Evolutionary conservation across 2,797 vertebrate species (phyloP), one percentile per base, ranked within the genome.

Genomic region (Hypotaenidia okinawae): DNA sequence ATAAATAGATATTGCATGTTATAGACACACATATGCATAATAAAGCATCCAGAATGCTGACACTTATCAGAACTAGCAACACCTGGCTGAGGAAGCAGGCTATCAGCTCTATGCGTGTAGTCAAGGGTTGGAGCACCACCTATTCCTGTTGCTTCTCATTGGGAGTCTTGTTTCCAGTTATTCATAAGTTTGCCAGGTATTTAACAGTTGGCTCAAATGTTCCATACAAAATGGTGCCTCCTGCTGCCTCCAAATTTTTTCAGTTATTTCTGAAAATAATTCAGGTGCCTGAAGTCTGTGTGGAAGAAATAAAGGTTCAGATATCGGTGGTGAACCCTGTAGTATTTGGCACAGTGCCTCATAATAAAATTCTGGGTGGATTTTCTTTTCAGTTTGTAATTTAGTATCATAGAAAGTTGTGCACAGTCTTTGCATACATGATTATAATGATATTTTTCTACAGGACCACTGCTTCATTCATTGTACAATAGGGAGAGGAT

Each of bases 141-240:
- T 92, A 68, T 68, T 93, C 88, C 80, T 85, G 84, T 37, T 47
- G 90, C 75, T 94, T 95, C 95, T 89, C 94, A 68, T 84, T 24
- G 68, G 91, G 84, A 90, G 49, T 49, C 86, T 63, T 87, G 83
- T 89, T 95, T 87, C 49, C 82, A 62, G 72, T 59, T 79, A 64
- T 57, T 70, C 22, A 0, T 16, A 18, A 72, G 15, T 93, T 94
- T 93, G 91, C 85, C 95, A 92, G 35, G 68, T 49, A 22, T 94
- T 96, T 94, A 96, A 59, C 39, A 70, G 85, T 72, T 96, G 93
- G 93, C 82, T 89, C 83, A 89, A 87, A 87, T 87, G 64, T 94
- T 75, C 77, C 54, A 5, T 74, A 41, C 77, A 82, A 69, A 90
- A 77, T 55, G 70, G 64, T 91, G 91, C 75, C 45, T 94, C 92